Evolutionary conservation across 2,113 vertebrate species (phyloP), one percentile per base, ranked within the genome.

Genomic region (Aplodontia rufa): DNA sequence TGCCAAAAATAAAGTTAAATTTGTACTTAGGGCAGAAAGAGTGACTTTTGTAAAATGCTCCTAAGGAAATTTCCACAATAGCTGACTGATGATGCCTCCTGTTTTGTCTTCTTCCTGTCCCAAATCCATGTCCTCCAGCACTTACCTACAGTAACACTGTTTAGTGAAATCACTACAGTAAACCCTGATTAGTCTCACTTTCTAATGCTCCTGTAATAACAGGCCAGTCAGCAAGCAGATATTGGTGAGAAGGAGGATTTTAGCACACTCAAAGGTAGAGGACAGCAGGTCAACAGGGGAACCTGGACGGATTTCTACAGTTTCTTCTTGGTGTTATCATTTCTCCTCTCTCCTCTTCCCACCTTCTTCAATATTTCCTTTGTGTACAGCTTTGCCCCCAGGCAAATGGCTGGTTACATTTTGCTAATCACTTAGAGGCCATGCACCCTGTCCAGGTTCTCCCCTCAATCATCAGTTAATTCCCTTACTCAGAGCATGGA

Each of bases 401-500:
- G 91, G 84, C 93, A 98, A 96, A 96, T 94, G 96, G 95, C 85
- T 97, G 95, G 97, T 97, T 93, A 96, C 91, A 96, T 97, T 94
- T 49, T 88, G 51, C 85, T 97, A 97, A 97, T 97, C 97, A 94
- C 96, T 93, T 0, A 86, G 82, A 75, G 40, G 78, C 84, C 87
- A 94, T 16, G 69, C 58, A 55, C 0, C 78, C 93, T 94, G 90
- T 93, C 92, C 80, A 58, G 68, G 28, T 90, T 97, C 95, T 97
- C 94, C 0, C 0, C 96, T 98, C 89, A 80, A 72, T 95, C 95
- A 97, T 90, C 88, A 78, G 49, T 66, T 94, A 94, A 93, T 1
- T 3, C 79, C 76, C 68, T 94, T 42, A 60, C 88, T 93, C 89
- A 94, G 90, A 97, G 75, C 76, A 90, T 0, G 58, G 40, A 40